A percentile compares a stretch with the other conserved stretches of the same genome.
Evolutionary conservation across 2,888 invertebrate genomes (phyloP).

Genomic region (Creontiades dilutus): DNA sequence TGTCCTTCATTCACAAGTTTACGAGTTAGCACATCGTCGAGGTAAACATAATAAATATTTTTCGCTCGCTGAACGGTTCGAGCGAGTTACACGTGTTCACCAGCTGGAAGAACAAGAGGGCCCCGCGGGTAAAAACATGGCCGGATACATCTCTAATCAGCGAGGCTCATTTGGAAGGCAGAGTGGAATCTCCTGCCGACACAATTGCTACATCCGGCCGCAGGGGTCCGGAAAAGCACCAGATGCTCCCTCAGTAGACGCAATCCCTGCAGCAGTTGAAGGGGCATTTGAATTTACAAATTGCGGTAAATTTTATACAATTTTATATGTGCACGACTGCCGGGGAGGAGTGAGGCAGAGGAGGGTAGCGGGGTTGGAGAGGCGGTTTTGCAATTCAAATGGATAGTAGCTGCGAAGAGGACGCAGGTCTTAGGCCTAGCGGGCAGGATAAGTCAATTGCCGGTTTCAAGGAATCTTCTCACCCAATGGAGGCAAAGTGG

Average conservation of each 20-base stretch:
- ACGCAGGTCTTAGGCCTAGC: background rate
- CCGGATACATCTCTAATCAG: conserved; percentile 66
- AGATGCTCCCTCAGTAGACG: conserved; percentile 31
- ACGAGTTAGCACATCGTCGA: too few species aligned
- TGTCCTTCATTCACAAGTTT: background rate
- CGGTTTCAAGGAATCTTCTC: background rate
- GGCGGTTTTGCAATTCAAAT: conserved; percentile 20
- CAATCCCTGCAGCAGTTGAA: conserved; percentile 39
- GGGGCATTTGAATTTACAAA: conserved; percentile 55
- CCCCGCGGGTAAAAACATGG: conserved; percentile 41
- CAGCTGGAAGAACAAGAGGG: conserved; percentile 29
- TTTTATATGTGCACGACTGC: conserved; percentile 38
- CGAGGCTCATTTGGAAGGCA: conserved; percentile 65
- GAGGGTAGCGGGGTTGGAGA: background rate
- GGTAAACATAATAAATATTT: conserved; percentile 1
- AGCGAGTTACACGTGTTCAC: conserved; percentile 14
- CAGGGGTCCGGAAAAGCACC: conserved; percentile 42
- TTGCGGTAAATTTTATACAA: conserved; percentile 53
- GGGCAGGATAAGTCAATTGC: background rate
- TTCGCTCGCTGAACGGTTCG: background rate
- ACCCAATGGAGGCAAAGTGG: too few species aligned
- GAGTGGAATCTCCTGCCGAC: conserved; percentile 52
- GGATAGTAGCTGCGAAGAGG: background rate
- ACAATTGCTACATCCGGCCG: conserved; percentile 61
- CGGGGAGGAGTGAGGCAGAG: background rate